phyloP scores from a whole-genome alignment of 2,113 vertebrate genomes.

The Hystrix brachyura region DNA sequence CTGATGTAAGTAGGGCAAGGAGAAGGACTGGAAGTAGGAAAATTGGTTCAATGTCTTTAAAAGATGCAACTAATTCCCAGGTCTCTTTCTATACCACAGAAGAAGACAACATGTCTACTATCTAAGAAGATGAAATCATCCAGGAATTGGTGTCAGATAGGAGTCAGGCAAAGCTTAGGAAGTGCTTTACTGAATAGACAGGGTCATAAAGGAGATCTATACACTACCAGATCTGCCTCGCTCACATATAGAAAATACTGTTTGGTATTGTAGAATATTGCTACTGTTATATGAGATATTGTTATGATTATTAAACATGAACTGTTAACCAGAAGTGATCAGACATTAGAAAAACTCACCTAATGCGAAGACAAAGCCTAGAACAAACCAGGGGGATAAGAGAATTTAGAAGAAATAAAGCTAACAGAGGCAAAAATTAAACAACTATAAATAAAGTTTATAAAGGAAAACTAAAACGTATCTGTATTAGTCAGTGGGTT shows the following conservation, averaged over 20 bases:
- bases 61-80: neutral
- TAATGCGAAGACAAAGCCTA: neutral
- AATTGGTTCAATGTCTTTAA: slow-evolving; percentile 12
- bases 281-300: neutral
- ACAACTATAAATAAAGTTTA: neutral
- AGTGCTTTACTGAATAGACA: slow-evolving; percentile 7
- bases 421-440: neutral
- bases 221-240: neutral
- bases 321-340: neutral
- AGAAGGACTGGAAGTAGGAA: neutral
- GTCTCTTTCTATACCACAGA: neutral
- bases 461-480: slow-evolving; percentile 5
- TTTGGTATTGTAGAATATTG: neutral
- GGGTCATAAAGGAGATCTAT: neutral
- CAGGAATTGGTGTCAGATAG: slow-evolving; percentile 16
- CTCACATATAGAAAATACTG: no score
- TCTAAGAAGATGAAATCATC: neutral
- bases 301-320: neutral
- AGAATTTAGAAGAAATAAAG: neutral
- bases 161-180: neutral
- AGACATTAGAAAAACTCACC: neutral
- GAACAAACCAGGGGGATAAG: neutral
- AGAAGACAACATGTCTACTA: neutral
- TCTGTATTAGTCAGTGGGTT: no score
- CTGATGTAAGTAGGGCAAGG: neutral